Conservation (phyloP, 2,113 vertebrate species). For the Lichenostomus cassidix region DNA sequence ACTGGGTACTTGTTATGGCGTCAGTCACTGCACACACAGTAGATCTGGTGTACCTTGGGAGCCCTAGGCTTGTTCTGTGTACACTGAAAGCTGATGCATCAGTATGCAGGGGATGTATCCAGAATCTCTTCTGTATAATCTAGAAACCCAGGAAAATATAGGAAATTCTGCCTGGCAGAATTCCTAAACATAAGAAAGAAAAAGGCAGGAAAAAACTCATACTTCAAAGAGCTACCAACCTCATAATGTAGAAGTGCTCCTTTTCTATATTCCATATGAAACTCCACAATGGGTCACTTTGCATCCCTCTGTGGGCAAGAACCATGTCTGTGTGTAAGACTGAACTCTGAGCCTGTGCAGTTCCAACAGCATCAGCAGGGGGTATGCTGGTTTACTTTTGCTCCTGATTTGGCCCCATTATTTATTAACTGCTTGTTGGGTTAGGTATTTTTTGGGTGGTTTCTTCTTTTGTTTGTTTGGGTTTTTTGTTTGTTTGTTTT, state of each 20-base stretch:
- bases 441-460: neutral
- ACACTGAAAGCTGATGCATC: neutral
- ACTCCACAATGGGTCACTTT: neutral
- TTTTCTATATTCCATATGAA: neutral
- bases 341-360: neutral
- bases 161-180: neutral
- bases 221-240: neutral
- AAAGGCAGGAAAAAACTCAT: neutral
- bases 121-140: neutral
- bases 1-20: neutral
- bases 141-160: neutral
- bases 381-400: neutral
- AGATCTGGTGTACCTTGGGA: neutral
- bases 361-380: neutral
- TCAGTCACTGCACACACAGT: neutral
- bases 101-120: neutral
- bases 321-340: neutral
- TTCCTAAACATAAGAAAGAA: neutral
- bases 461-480: neutral
- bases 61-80: neutral
- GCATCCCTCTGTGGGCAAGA: neutral
- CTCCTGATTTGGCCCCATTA: neutral
- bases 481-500: no score
- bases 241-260: accelerated
- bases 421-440: neutral